Base-by-base conservation (phyloP, 1,140 invertebrate genomes). In the Drosophila mojavensis region DNA sequence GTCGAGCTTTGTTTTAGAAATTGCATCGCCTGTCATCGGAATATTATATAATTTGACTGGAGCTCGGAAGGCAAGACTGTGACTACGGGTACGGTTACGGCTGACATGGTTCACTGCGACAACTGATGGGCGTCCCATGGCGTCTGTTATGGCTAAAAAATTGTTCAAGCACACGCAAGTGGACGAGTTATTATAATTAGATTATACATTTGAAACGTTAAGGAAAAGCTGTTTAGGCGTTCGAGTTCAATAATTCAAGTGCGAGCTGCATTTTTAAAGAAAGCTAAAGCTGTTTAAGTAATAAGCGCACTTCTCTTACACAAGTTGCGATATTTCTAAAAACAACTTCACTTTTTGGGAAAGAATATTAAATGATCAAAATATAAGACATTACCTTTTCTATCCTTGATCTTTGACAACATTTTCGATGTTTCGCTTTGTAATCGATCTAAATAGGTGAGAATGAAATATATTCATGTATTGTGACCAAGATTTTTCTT, bases 61-160 rank as follows among this genome's bases (percentile, higher is more conserved):
- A 53, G 48, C 55, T 58, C 47, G 71, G 26, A 59, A 70, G 59
- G 55, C 43, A 70, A 70, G 43, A 43, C 63, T 71, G 50, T 24
- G 28, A 53, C 58, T 43, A 50, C 62, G 43, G 43, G n/a, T 20
- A 47, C 43, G 43, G 43, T 17, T 47, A 41, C 30, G 30, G 13
- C 3, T 78, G 81, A 78, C 67, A 88, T 74, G 82, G 84, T 86
- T 88, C 83, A 79, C 66, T 89, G 83, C 68, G 30, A 63, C 70
- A 26, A 55, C 51, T 85, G 75, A 85, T 88, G 45, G 28, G 48
- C 45, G 20, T 33, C 43, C 28, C 50, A 6, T 50, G 26, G 50
- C 58, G 41, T 50, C 56, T 48, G 39, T 48, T 86, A 54, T 58
- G 39, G 20, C 39, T 58, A 39, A 43, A 43, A 26, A 77, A 88